Conservation (phyloP, 2,888 invertebrate genomes). For the Ophion costatus region DNA sequence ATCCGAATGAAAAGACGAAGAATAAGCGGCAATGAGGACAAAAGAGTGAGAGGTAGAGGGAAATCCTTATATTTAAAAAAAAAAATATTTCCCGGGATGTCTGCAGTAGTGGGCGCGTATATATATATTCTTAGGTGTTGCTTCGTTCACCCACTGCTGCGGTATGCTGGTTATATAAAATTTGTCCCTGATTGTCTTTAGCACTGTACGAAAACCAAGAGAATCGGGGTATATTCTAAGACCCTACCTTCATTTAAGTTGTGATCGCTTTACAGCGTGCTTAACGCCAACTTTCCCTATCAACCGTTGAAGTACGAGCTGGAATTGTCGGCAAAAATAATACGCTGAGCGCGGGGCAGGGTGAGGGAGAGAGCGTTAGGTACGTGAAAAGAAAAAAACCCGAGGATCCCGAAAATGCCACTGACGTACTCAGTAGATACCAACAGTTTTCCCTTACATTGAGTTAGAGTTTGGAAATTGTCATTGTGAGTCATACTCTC, state of each 20-base stretch:
- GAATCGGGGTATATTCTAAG: conserved; percentile 63
- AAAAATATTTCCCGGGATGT: conserved; percentile 68
- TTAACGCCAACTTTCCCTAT: conserved; percentile 76
- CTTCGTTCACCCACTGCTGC: conserved; percentile 34
- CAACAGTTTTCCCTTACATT: no score
- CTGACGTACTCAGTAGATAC: no score
- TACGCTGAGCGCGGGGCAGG: neutral
- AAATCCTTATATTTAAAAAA: conserved; percentile 63
- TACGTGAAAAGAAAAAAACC: neutral
- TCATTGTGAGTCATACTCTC: no score
- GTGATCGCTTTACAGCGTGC: conserved; percentile 74
- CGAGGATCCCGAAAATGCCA: no score
- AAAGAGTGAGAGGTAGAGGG: neutral
- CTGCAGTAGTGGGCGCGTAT: conserved; percentile 15
- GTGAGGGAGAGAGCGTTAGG: neutral
- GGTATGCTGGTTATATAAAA: conserved; percentile 47
- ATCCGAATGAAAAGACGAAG: conserved; percentile 40
- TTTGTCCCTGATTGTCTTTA: conserved; percentile 25
- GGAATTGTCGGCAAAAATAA: conserved; percentile 27
- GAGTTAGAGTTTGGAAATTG: no score
- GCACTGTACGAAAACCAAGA: conserved; percentile 42
- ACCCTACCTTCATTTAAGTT: conserved; percentile 79
- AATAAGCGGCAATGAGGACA: conserved; percentile 15
- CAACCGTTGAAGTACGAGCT: conserved; percentile 69
- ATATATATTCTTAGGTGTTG: conserved; percentile 31